Conservation (phyloP, 2,888 invertebrate species). For the Colletes collaris region DNA sequence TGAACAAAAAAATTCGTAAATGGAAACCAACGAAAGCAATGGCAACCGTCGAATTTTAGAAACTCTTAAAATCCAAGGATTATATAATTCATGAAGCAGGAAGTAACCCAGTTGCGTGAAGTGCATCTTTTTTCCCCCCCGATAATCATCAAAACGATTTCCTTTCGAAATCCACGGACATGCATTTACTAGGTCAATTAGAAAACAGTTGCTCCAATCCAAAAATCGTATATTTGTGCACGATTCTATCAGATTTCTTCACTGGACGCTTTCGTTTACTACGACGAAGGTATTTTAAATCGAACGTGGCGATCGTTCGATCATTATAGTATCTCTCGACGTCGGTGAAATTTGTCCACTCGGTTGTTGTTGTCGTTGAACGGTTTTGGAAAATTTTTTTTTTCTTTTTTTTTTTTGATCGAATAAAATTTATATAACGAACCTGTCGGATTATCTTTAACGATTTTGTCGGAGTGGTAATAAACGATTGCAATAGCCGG, state of each 20-base stretch:
- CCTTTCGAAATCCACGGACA: slow-evolving; percentile 29
- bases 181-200: slow-evolving; percentile 19
- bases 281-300: too few relatives aligned
- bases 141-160: slow-evolving; percentile 56
- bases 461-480: background rate
- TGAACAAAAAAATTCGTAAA: background rate
- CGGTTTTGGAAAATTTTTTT: too few relatives aligned
- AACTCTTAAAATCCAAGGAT: slow-evolving; percentile 51
- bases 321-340: too few relatives aligned
- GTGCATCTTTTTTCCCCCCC: slow-evolving; percentile 39
- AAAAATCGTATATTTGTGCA: background rate
- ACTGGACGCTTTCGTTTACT: too few relatives aligned
- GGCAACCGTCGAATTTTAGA: slow-evolving; percentile 44
- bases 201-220: slow-evolving; percentile 10
- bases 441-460: too few relatives aligned
- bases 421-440: too few relatives aligned
- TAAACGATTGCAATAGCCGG: slow-evolving; percentile 54
- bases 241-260: background rate
- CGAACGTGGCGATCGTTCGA: too few relatives aligned
- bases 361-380: too few relatives aligned
- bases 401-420: too few relatives aligned
- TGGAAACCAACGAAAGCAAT: slow-evolving; percentile 18
- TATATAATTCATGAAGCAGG: slow-evolving; percentile 38
- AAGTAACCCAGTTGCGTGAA: slow-evolving; percentile 28
- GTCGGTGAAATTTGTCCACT: too few relatives aligned